Base-by-base conservation (phyloP, 2,797 vertebrate species). In the Natrix natrix region DNA sequence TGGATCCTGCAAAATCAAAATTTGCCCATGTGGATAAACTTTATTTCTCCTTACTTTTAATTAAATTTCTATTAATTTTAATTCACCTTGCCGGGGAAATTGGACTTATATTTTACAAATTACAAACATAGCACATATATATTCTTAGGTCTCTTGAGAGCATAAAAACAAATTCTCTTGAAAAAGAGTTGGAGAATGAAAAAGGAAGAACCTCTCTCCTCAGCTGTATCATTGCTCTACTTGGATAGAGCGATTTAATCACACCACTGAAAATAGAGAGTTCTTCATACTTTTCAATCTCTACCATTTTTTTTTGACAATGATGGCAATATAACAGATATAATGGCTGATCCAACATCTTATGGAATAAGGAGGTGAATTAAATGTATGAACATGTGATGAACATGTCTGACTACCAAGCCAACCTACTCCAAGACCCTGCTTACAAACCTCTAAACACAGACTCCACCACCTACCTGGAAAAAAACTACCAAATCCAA, bases 271-370 rank as follows among this genome's bases (percentile, higher is more conserved):
- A 92, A 95, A 54, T 57, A 83, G 93, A 95, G 94, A 90, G 90
- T 88, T 88, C 89, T 88, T 60, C 95, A 94, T 92, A 20, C 96
- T 87, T 74, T 95, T 94, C 97, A 96, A 95, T 97, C 95, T 61
- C 92, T 96, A 95, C 95, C 95, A 96, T 98, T 97, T 97, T 97
- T 97, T 97, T 97, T 98, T 97, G 96, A 97, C 97, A 97, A 97
- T 97, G 97, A 97, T 97, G 96, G 96, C 96, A 97, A 97, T 66
- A 66, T 97, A 98, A 96, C 94, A 54, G 20, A 60, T 60, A 60
- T 60, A 32, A 94, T 93, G 59, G 92, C 86, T 22, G 1, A 26
- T 91, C n/a, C 56, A 22, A 1, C 1, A 22, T 63, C 93, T 92
- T 94, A 87, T 13, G 91, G 88, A 91, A 92, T 37, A 92, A 86